Evolutionary conservation across 2,797 vertebrate species (phyloP), one percentile per base, ranked within the genome.

Genomic region (Hephaestus fuliginosus): DNA sequence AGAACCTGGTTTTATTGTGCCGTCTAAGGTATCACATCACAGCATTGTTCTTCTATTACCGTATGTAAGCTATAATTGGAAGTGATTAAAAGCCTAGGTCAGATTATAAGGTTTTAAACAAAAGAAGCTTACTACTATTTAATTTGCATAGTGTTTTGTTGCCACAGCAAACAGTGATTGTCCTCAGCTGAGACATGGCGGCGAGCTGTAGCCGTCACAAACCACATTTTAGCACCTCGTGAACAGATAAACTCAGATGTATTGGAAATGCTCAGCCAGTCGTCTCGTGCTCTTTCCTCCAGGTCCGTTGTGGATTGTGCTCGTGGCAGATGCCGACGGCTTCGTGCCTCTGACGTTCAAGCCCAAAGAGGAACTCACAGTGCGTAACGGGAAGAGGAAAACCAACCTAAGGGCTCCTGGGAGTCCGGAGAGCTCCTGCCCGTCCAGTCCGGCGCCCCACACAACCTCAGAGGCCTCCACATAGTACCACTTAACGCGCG

Each of bases 301-400:
- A 99, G 98, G 96, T 80, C 96, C 96, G 0, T 86, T 95, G 62
- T 99, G 98, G 98, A 94, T 99, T 0, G 94, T 98, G 10, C 95
- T 99, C 10, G 96, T 97, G 5, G 96, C 96, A 0, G 98, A 99
- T 77, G 94, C 89, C 0, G 97, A 98, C 10, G 98, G 97, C 74
- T 99, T 99, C 60, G 92, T 99, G 67, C 98, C 98, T 0, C 80
- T 99, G 64, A 96, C 63, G 0, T 99, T 99, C 83, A 94, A 94
- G 48, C 70, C 96, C 78, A 80, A 90, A 57, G 96, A 98, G 74
- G 97, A 97, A 70, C 91, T 99, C 1, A 94, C 94, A 0, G 80
- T 99, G 33, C 93, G 98, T 41, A 97, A 97, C 4, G 97, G 96
- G 60, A 96, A 93, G 71, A 86, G 92, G 74, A 95, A 94, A 89